These are phyloP conservation scores for Sturmia bella DNA, from an alignment of 2,888 invertebrate species.

Conservation along the genomic window DNA sequence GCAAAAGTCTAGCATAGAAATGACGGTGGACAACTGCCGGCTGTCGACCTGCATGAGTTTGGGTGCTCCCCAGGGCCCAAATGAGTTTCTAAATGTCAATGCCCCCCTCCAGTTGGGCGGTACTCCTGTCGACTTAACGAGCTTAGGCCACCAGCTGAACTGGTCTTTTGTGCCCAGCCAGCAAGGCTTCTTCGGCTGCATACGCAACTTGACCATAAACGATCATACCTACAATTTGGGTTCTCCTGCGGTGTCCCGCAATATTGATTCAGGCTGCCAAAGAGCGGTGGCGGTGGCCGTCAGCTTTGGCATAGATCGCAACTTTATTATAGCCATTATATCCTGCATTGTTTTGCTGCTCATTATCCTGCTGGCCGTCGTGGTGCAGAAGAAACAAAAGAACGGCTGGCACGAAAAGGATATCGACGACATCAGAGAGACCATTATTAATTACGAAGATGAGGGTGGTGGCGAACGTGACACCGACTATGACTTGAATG, in stretches of 20 bases:
- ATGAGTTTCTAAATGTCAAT: constrained; percentile 90
- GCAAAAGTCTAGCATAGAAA: constrained; percentile 85
- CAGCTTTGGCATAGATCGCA: constrained; percentile 92
- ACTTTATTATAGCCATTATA: constrained; percentile 93
- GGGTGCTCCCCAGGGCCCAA: constrained; percentile 87
- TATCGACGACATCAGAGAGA: constrained; percentile 97
- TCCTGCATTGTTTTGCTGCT: constrained; percentile 90
- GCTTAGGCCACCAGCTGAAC: constrained; percentile 84
- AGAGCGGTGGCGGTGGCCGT: constrained; percentile 88
- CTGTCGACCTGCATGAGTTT: constrained; percentile 87
- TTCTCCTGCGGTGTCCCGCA: constrained; percentile 87
- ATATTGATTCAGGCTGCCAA: constrained; percentile 89
- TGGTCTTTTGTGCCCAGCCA: constrained; percentile 88
- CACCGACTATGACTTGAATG: constrained; percentile 84
- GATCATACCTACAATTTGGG: constrained; percentile 94
- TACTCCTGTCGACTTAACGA: constrained; percentile 85
- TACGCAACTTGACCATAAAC: constrained; percentile 94
- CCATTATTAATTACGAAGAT: constrained; percentile 98
- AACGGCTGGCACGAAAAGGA: constrained; percentile 94
- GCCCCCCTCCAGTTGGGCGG: constrained; percentile 94
- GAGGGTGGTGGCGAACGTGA: constrained; percentile 99
- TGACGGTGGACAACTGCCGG: constrained; percentile 90
- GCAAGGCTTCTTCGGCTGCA: constrained; percentile 92
- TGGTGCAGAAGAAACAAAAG: constrained; percentile 93
- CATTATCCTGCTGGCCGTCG: constrained; percentile 93